phyloP scores from a whole-genome alignment of 2,888 invertebrate species.

The Sphaeridia pumilis region DNA sequence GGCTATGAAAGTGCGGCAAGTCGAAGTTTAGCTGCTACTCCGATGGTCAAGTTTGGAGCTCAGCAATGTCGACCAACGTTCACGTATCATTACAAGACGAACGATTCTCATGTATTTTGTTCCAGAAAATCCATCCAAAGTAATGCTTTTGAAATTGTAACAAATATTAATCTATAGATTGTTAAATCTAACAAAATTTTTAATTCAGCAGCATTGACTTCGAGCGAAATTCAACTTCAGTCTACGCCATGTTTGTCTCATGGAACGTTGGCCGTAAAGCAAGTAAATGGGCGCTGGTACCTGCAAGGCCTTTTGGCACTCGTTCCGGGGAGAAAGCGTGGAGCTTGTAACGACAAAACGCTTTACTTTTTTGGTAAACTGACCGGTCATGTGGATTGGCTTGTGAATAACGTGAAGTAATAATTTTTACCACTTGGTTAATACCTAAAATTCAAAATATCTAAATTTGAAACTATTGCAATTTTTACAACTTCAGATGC shows the following conservation, averaged over 20 bases:
- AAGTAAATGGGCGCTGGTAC: neutral
- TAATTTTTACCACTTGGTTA: too few relatives aligned
- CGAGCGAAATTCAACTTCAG: neutral
- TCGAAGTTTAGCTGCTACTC: too few relatives aligned
- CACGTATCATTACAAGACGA: constrained; percentile 14
- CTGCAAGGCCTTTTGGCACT: neutral
- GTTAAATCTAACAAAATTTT: too few relatives aligned
- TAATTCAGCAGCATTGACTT: too few relatives aligned
- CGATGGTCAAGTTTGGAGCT: neutral
- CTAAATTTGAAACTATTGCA: neutral
- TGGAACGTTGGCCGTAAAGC: neutral
- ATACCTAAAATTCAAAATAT: too few relatives aligned
- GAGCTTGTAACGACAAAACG: neutral
- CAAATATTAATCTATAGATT: too few relatives aligned
- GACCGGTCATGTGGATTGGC: neutral
- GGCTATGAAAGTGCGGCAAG: too few relatives aligned
- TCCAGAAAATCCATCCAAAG: too few relatives aligned
- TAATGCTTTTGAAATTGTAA: too few relatives aligned
- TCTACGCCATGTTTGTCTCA: constrained; percentile 1
- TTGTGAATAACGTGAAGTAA: neutral
- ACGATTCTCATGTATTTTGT: neutral
- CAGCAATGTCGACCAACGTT: constrained; percentile 9
- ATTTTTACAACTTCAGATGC: neutral
- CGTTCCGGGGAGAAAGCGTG: constrained; percentile 3
- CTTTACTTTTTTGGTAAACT: constrained; percentile 6